Evolutionary conservation across 2,888 invertebrate genomes (phyloP), one percentile per base, ranked within the genome.

Genomic region (Leistus spinibarbis): DNA sequence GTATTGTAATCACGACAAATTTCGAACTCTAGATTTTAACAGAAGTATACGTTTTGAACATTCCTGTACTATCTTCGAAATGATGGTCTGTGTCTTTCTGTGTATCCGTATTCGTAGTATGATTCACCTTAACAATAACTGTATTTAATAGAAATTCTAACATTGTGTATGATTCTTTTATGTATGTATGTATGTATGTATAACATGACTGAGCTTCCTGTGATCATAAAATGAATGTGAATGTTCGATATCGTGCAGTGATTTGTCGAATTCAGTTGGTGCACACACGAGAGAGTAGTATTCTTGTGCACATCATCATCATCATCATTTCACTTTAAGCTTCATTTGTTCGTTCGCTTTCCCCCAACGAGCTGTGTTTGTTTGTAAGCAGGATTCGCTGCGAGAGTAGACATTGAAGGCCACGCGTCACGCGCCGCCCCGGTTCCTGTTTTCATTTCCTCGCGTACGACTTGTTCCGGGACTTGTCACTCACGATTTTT

Each of bases 401-500:
- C 56, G 13, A n/a, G 20, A 13, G 19, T 16, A 23, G 16, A 20
- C 57, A 24, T 9, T n/a, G 24, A 13, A 19, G 40, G 40, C 57
- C 57, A 57, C 57, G 57, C 57, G 40, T 60, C 19, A 60, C 60
- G 3, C 70, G 80, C 79, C 78, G 81, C 83, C 81, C 80, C 80
- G 79, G 82, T 85, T 85, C 85, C 85, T 84, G 83, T 85, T 84
- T 83, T 83, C 84, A 84, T 85, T 85, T 85, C 86, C 85, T 82
- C 77, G 81, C 81, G 82, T 69, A 82, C 83, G 82, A 81, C 83
- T 80, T 81, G 81, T 83, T 84, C 83, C 83, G 83, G 83, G 82
- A 83, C 78, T 84, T 85, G 85, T 85, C 86, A 85, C 85, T 85
- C 85, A 84, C 80, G 81, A 85, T 85, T 86, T 85, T 85, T 84